Conservation (phyloP, 2,797 vertebrate species). For the Eulemur mongoz region DNA sequence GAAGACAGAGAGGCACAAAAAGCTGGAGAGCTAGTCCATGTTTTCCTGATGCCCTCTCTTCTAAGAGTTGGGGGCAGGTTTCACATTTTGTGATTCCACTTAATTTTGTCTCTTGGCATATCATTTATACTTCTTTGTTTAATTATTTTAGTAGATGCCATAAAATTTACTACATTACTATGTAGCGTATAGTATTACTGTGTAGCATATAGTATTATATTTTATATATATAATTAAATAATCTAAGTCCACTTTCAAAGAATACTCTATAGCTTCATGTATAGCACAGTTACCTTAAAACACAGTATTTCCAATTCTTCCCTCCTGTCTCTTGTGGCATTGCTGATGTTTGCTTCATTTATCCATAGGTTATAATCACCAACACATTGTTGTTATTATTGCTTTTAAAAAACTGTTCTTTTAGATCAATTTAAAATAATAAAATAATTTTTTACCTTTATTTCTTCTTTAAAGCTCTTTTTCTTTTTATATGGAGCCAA, state of each 20-base stretch:
- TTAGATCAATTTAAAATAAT: not conserved
- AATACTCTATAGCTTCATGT: not conserved
- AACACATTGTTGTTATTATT: not conserved
- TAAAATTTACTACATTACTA: not conserved
- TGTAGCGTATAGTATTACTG: not conserved
- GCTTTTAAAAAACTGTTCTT: not conserved
- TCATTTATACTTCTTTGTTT: not conserved
- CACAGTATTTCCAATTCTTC: not conserved
- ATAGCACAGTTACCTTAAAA: not conserved
- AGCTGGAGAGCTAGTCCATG: not conserved
- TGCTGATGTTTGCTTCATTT: not conserved
- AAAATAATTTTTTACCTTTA: not conserved
- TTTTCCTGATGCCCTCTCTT: not conserved
- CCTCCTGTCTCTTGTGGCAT: not conserved
- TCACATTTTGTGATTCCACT: not conserved
- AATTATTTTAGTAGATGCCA: not conserved
- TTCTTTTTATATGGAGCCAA: not conserved
- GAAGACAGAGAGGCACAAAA: not conserved
- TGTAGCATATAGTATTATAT: too few relatives aligned
- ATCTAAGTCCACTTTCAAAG: not conserved
- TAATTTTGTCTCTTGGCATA: not conserved
- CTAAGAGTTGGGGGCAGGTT: not conserved
- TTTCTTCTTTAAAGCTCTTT: not conserved
- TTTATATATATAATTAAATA: not conserved
- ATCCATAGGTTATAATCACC: not conserved